These are phyloP conservation scores for Athetis lepigone DNA, from an alignment of 2,888 invertebrate genomes.

Conservation along the genomic window DNA sequence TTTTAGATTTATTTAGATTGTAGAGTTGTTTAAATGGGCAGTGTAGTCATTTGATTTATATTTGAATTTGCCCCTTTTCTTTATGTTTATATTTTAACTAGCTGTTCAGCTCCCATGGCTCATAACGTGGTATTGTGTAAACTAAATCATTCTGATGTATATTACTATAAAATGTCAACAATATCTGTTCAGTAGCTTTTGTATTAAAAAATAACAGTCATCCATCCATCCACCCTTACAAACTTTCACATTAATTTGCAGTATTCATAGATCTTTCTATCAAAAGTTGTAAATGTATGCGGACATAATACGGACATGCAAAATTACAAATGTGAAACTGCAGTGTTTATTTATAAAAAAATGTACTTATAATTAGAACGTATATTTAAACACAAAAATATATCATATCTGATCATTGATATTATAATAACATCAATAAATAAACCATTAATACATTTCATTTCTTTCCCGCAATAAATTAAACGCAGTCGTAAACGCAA, in stretches of 20 bases:
- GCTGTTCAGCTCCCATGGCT: too few relatives aligned
- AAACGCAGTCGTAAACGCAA: slow-evolving; percentile 74
- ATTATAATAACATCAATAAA: slow-evolving; percentile 53
- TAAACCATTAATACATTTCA: slow-evolving; percentile 61
- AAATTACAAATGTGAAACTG: too few relatives aligned
- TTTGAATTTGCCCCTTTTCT: slow-evolving; percentile 1
- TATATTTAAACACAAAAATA: slow-evolving; percentile 4
- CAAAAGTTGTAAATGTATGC: too few relatives aligned
- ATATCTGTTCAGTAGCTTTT: too few relatives aligned
- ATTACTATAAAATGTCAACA: too few relatives aligned
- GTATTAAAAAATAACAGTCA: too few relatives aligned
- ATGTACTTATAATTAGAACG: neutral
- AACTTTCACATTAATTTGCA: too few relatives aligned
- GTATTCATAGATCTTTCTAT: too few relatives aligned
- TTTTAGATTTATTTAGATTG: slow-evolving; percentile 45
- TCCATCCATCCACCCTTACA: too few relatives aligned
- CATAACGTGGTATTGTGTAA: too few relatives aligned
- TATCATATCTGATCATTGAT: slow-evolving; percentile 27
- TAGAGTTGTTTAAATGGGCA: neutral
- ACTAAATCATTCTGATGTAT: too few relatives aligned
- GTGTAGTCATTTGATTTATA: slow-evolving; percentile 19
- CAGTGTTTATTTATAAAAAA: neutral
- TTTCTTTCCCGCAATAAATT: slow-evolving; percentile 74
- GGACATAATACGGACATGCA: too few relatives aligned
- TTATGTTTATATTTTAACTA: neutral